Evolutionary conservation across 92 coral and sea anemone genomes (phyloP), one percentile per base, ranked within the genome.

Genomic region (Montipora capitata): DNA sequence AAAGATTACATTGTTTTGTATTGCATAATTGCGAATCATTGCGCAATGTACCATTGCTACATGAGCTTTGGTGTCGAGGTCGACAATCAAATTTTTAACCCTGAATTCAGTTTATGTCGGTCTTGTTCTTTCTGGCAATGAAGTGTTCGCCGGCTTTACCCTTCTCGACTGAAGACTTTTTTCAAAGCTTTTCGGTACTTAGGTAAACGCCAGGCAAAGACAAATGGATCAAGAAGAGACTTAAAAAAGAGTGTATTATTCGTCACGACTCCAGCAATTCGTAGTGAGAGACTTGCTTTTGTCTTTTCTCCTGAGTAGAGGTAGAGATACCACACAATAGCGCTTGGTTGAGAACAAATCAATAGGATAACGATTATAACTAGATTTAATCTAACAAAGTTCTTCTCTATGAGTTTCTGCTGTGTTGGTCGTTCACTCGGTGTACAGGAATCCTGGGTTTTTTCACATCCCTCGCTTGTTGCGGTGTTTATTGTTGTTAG

Each of bases 161-260:
- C 57, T 11, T 13, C 73, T 69, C 78, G 63, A 43, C 57, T 40
- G 41, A 93, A 15, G 5, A 93, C 81, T 52, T 71, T 85, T 77
- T 76, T 85, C 82, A 93, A 38, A 12, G 96, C 96, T 77, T 69
- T 85, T 27, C 96, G 96, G 51, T 93, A 93, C 45, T 89, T 93
- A 12, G 96, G 96, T 73, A 93, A 68, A 61, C 96, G 69, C 96
- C 93, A 93, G 3, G 96, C 96, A 74, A 84, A 93, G 40, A 93
- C 77, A 40, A 93, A 63, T 16, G 96, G 93, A 66, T 93, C 96
- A 12, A 93, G 65, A 7, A 93, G 18, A 56, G 82, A 90, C 78
- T 93, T 93, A 42, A 93, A 15, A 76, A 85, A 93, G 39, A 93
- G 79, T 6, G 96, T 80, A 56, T 93, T 93, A 3, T 93, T 93